phyloP scores from a whole-genome alignment of 2,113 vertebrate genomes.

The Okapia johnstoni region DNA sequence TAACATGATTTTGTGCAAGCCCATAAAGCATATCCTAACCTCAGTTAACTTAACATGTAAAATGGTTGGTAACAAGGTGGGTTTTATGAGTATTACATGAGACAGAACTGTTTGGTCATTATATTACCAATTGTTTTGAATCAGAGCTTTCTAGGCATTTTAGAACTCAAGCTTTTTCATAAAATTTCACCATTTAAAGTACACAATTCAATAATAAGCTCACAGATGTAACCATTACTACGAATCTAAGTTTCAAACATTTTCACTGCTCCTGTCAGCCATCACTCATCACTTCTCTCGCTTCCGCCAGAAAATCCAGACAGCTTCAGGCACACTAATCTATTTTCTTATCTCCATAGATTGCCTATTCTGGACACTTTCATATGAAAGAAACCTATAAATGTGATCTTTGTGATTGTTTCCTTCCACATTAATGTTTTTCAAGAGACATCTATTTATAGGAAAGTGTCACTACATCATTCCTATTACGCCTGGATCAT shows the following conservation, averaged over 20 bases:
- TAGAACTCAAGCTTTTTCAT: not conserved
- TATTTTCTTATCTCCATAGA: not conserved
- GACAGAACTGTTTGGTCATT: not conserved
- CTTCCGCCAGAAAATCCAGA: not conserved
- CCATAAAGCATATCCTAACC: not conserved
- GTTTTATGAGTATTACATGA: not conserved
- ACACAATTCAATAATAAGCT: not conserved
- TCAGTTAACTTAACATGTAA: not conserved
- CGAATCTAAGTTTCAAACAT: not conserved
- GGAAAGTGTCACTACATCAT: not conserved
- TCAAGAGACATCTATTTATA: not conserved
- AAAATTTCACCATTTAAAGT: constrained; percentile 9
- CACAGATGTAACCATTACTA: not conserved
- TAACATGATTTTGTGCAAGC: not conserved
- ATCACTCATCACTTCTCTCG: not conserved
- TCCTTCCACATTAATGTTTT: not conserved
- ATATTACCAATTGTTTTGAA: not conserved
- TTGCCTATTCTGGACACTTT: not conserved
- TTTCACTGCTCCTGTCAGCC: not conserved
- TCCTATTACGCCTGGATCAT: not conserved
- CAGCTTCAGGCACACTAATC: not conserved
- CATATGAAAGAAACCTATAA: not conserved
- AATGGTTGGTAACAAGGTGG: not conserved
- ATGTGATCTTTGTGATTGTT: not conserved
- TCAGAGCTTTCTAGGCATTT: not conserved